Conservation (phyloP, 2,113 vertebrate species). For the Eurystomus gularis region DNA sequence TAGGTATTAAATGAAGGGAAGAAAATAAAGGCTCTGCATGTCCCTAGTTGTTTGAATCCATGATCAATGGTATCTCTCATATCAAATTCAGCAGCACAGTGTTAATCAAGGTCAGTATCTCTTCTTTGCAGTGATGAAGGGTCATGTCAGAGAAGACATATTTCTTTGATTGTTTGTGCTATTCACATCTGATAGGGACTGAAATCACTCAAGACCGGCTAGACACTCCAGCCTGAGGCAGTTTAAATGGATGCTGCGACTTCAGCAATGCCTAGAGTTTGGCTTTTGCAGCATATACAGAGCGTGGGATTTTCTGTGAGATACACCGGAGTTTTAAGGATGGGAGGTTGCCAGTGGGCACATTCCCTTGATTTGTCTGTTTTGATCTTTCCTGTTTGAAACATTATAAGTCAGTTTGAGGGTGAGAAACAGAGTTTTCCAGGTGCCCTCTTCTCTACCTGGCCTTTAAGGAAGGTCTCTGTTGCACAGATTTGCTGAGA, state of each 20-base stretch:
- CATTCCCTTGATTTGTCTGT: background rate
- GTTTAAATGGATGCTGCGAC: background rate
- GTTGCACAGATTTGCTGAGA: background rate
- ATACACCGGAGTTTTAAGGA: background rate
- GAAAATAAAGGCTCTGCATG: background rate
- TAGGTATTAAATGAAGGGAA: background rate
- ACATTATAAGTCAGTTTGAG: background rate
- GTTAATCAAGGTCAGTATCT: constrained; percentile 52
- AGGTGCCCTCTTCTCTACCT: background rate
- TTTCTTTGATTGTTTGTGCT: constrained; percentile 49
- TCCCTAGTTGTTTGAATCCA: background rate
- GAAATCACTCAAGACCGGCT: constrained; percentile 24
- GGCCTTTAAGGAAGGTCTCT: background rate
- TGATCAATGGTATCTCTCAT: constrained; percentile 12
- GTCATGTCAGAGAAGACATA: constrained; percentile 38
- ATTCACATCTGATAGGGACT: constrained; percentile 9
- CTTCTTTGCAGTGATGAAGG: constrained; percentile 20
- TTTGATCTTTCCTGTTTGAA: background rate
- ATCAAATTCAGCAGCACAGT: constrained; percentile 43
- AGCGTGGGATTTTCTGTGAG: background rate
- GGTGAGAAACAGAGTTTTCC: background rate
- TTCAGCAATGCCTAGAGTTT: background rate
- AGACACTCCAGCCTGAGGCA: background rate
- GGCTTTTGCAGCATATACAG: background rate
- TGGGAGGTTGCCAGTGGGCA: background rate